Evolutionary conservation across 2,888 invertebrate species (phyloP), one percentile per base, ranked within the genome.

Genomic region (Epicampocera succincta): DNA sequence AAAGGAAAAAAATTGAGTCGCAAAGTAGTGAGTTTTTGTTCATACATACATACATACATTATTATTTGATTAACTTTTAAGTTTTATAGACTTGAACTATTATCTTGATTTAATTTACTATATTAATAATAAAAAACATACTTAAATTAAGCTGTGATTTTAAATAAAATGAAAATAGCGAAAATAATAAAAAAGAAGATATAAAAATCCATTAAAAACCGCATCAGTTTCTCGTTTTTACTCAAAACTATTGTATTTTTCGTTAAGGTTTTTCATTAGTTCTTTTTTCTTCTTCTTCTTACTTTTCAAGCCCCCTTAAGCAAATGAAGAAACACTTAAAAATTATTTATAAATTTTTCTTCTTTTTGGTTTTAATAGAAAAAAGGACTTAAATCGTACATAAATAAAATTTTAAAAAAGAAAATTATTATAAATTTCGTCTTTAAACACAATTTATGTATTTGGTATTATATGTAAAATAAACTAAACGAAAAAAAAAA

Each of bases 201-300:
- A 72, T 13, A 12, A 33, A 54, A 54, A 69, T 17, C 25, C 52
- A 69, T 48, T 58, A 58, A 60, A 80, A 58, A 66, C 40, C 5
- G 65, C 17, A 50, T 52, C 21, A 38, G 42, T 44, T n/a, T 74
- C 48, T 40, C 4, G 1, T 38, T 29, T 87, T 87, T 86, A 87
- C 85, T 85, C 87, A 87, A 86, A 86, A n/a, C n/a, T n/a, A n/a
- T 58, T 29, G 1, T 25, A 25, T 4, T 33, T 33, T 33, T 74
- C 84, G 85, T 87, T 86, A 3, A 33, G 81, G 84, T 86, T 88
- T 52, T 44, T 77, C 6, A 87, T 85, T 80, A 83, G 86, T n/a
- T n/a, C n/a, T n/a, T n/a, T n/a, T n/a, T n/a, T n/a, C n/a, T n/a
- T n/a, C n/a, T n/a, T n/a, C n/a, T n/a, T n/a, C n/a, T n/a, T n/a